Evolutionary conservation across 2,888 invertebrate genomes (phyloP), one percentile per base, ranked within the genome.

Genomic region (Tipula vernalis): DNA sequence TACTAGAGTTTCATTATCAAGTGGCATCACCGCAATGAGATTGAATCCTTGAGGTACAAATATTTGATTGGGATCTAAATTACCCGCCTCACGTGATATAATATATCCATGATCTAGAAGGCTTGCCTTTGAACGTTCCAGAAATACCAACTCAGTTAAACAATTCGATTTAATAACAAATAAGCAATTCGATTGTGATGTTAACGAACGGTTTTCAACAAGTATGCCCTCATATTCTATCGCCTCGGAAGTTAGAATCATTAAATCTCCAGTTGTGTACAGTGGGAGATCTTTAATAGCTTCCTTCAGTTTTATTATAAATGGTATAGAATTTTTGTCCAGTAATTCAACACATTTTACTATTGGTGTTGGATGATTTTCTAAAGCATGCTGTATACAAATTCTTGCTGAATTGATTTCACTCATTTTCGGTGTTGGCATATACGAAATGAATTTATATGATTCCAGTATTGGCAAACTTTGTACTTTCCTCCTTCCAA

Each of bases 281-380:
- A 95, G 90, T 0, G 96, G 96, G 51, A 95, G 90, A 89, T 96
- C 95, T 85, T 93, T 94, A 0, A 96, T 91, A 0, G 94, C 91
- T 1, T 94, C 93, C 8, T 92, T 90, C 5, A 96, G 92, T 12
- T 91, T 88, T 2, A 93, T 93, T 0, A 95, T 91, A 0, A 95
- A 88, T 0, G 94, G 92, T 87, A 91, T 89, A 83, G 92, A 91
- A 6, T 90, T 91, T 86, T 93, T 92, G 5, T 90, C 90, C 83
- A 93, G 92, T 85, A 93, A 92, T 90, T 95, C 94, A 36, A 94
- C 91, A 57, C 91, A 91, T 90, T 93, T 95, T 0, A 95, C 92
- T 92, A 95, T 95, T 88, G 93, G 91, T 0, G 92, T 92, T 87
- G 93, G 93, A 0, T 93, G 90, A 89, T 97, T 97, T 90, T 97